Evolutionary conservation across 1,140 invertebrate species (phyloP).

Genomic region (Dendroctonus valens): DNA sequence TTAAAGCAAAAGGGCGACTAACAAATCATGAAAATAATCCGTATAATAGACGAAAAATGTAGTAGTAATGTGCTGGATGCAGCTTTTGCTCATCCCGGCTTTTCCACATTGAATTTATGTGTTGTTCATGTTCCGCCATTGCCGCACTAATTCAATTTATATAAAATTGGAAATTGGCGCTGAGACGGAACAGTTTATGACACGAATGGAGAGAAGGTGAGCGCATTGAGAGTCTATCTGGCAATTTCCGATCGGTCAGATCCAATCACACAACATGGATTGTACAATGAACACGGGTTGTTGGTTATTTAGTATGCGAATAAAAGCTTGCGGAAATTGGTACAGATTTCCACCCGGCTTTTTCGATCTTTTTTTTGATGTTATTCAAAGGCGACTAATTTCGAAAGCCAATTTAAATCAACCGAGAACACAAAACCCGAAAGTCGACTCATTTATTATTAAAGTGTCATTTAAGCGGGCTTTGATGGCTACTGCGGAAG

Average conservation of each 20-base stretch:
- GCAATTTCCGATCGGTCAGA: too few relatives aligned
- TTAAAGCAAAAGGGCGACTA: not conserved
- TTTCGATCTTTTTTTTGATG: not conserved
- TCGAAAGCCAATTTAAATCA: not conserved
- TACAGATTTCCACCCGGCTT: too few relatives aligned
- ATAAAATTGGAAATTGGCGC: slow-evolving; percentile 13
- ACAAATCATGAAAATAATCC: slow-evolving; percentile 1
- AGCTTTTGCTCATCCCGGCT: not conserved
- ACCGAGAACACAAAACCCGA: not conserved
- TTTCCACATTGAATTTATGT: slow-evolving; percentile 10
- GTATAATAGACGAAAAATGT: slow-evolving; percentile 7
- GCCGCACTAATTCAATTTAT: slow-evolving; percentile 6
- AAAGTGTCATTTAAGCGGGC: slow-evolving; percentile 5
- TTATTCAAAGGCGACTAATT: not conserved
- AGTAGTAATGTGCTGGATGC: not conserved
- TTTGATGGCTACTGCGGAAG: not conserved
- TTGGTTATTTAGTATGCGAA: too few relatives aligned
- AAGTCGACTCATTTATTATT: slow-evolving; percentile 5
- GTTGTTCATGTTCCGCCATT: slow-evolving; percentile 7
- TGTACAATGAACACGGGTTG: too few relatives aligned
- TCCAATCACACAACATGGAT: too few relatives aligned
- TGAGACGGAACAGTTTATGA: slow-evolving; percentile 9
- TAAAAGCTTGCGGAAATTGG: too few relatives aligned
- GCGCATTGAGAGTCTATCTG: too few relatives aligned
- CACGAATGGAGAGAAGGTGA: too few relatives aligned